phyloP scores from a whole-genome alignment of 2,888 invertebrate genomes.

The Drosophila tanythrix region DNA sequence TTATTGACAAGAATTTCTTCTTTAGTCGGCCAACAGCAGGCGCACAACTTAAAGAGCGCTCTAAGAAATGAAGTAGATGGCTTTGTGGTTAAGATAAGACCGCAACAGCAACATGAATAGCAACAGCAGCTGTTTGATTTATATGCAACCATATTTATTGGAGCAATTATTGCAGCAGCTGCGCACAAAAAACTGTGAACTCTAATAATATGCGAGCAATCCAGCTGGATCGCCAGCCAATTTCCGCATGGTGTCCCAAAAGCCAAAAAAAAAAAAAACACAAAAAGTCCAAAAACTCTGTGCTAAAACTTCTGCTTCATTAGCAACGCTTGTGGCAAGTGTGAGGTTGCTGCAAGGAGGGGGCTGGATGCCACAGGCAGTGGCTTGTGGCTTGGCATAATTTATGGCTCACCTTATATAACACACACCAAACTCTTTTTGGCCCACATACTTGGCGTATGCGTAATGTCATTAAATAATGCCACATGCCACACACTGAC shows the following conservation, averaged over 20 bases:
- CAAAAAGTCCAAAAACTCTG: constrained; percentile 11
- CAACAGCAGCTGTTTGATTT: constrained; percentile 59
- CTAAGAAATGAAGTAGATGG: constrained; percentile 33
- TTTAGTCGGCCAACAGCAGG: constrained; percentile 40
- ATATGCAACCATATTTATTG: constrained; percentile 54
- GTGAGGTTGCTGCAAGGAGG: neutral
- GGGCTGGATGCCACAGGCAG: constrained; percentile 38
- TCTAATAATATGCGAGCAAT: constrained; percentile 25
- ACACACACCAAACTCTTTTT: constrained; percentile 44
- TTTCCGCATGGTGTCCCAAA: constrained; percentile 19
- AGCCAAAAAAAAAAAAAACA: neutral
- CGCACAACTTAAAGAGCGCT: constrained; percentile 40
- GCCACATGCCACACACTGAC: constrained; percentile 53
- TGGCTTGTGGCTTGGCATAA: constrained; percentile 38
- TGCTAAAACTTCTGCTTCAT: constrained; percentile 45
- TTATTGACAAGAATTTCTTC: constrained; percentile 42
- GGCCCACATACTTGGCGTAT: constrained; percentile 55
- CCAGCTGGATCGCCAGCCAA: constrained; percentile 22
- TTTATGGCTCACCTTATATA: constrained; percentile 53
- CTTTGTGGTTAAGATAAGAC: constrained; percentile 31
- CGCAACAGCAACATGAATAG: constrained; percentile 36
- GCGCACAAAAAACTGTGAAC: constrained; percentile 32
- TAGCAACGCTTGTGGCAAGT: constrained; percentile 35
- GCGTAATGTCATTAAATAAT: constrained; percentile 69
- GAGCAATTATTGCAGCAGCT: constrained; percentile 54